Evolutionary conservation across 2,888 invertebrate genomes (phyloP).

Genomic region (Andrena camellia): DNA sequence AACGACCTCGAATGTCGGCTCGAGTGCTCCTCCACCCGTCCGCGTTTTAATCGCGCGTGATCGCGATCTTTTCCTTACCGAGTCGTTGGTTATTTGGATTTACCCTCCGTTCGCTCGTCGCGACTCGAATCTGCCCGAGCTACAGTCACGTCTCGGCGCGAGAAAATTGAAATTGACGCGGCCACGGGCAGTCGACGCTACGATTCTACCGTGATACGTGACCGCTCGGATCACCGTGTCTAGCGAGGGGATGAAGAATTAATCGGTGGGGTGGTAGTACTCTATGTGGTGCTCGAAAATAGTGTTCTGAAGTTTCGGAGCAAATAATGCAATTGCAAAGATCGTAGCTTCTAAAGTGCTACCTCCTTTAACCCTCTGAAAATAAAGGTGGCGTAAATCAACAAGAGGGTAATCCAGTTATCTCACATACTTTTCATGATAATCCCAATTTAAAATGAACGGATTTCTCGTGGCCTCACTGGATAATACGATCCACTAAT

Average conservation of each 20-base stretch:
- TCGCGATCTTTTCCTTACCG: not conserved
- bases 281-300: too few species aligned
- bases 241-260: not conserved
- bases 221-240: not conserved
- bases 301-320: too few species aligned
- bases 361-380: too few species aligned
- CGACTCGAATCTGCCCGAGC: constrained; percentile 16
- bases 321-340: too few species aligned
- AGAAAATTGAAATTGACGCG: constrained; percentile 40
- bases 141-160: not conserved
- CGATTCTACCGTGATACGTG: not conserved
- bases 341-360: too few species aligned
- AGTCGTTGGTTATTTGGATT: constrained; percentile 28
- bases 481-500: not conserved
- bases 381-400: too few species aligned
- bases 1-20: constrained; percentile 31
- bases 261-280: too few species aligned
- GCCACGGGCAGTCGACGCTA: not conserved
- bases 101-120: constrained; percentile 21
- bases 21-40: not conserved
- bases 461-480: not conserved
- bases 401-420: too few species aligned
- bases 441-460: too few species aligned
- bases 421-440: too few species aligned
- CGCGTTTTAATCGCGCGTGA: not conserved